Evolutionary conservation across 2,888 invertebrate genomes (phyloP), one percentile per base, ranked within the genome.

Genomic region (Cataglyphis livida): DNA sequence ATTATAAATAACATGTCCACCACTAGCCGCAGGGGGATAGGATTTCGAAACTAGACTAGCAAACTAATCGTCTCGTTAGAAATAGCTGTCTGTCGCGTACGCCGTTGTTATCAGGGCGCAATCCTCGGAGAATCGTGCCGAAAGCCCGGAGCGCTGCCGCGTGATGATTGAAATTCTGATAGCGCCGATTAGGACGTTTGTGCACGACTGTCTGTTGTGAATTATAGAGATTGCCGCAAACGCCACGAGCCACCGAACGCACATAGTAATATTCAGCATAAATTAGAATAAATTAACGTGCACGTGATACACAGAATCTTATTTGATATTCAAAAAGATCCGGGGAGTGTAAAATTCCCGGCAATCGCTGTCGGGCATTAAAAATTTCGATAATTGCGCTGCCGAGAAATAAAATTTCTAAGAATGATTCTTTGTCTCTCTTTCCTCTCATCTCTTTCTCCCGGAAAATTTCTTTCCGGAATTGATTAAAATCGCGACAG

Each of bases 61-160:
- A 62, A 61, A 86, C 86, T 86, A 84, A 86, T 86, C 86, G 84
- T 82, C 86, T 84, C 74, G 82, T 81, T 84, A 82, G 84, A 81
- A 86, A 85, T 82, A 75, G 71, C 79, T 70, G 75, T n/a, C 70
- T 70, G 84, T 75, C 66, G 82, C 57, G 70, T 18, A 35, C 59
- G 21, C 25, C 70, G 44, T 79, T 44, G 78, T 79, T 79, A 79
- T 79, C 78, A 79, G 59, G 3, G 35, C 38, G 78, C 78, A 66
- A 57, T 76, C 66, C 76, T 66, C 76, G 76, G 70, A 51, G 51
- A 70, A 70, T 61, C 70, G 78, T 70, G 70, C 44, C 35, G 78
- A 79, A 79, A 79, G 78, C 78, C 70, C n/a, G 70, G 44, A 79
- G 78, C 78, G 78, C 21, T 48, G 57, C 68, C 32, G 70, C 59